Percentiles rank a stretch among this genome's conserved stretches.
Evolutionary conservation across 2,888 invertebrate genomes (phyloP).

Genomic region (Cheilosia variabilis): DNA sequence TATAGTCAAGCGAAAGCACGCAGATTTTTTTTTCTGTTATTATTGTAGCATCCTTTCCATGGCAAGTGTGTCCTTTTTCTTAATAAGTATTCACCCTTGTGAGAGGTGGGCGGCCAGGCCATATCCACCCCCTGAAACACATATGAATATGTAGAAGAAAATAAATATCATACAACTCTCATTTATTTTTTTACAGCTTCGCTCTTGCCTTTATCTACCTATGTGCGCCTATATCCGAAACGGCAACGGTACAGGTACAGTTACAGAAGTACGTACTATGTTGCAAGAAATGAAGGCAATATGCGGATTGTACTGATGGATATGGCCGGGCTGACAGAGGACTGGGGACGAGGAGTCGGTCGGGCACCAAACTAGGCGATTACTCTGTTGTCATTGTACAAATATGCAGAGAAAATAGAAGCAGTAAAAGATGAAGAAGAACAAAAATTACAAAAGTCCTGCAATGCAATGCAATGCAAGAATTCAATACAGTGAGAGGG

Average conservation of each 20-base stretch:
- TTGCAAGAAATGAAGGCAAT: slow-evolving; percentile 70
- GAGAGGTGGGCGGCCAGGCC: slow-evolving; percentile 15
- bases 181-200: slow-evolving; percentile 42
- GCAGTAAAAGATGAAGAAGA: slow-evolving; percentile 70
- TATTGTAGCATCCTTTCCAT: slow-evolving; percentile 66
- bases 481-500: slow-evolving; percentile 68
- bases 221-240: slow-evolving; percentile 53
- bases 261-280: neutral
- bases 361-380: slow-evolving; percentile 67
- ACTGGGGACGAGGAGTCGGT: slow-evolving; percentile 5
- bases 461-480: slow-evolving; percentile 73
- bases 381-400: slow-evolving; percentile 73
- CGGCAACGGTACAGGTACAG: slow-evolving; percentile 18
- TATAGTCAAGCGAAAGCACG: slow-evolving; percentile 63
- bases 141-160: slow-evolving; percentile 64
- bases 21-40: slow-evolving; percentile 56
- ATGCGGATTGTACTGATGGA: slow-evolving; percentile 68
- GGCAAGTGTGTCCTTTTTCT: slow-evolving; percentile 73
- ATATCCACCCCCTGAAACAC: neutral
- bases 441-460: slow-evolving; percentile 73
- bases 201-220: neutral
- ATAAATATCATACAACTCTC: slow-evolving; percentile 38
- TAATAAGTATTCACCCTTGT: slow-evolving; percentile 71
- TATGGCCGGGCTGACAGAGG: slow-evolving; percentile 36
- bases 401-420: slow-evolving; percentile 65